These are phyloP conservation scores for Steinernema feltiae DNA, from an alignment of 1,140 invertebrate genomes.

Conservation along the genomic window DNA sequence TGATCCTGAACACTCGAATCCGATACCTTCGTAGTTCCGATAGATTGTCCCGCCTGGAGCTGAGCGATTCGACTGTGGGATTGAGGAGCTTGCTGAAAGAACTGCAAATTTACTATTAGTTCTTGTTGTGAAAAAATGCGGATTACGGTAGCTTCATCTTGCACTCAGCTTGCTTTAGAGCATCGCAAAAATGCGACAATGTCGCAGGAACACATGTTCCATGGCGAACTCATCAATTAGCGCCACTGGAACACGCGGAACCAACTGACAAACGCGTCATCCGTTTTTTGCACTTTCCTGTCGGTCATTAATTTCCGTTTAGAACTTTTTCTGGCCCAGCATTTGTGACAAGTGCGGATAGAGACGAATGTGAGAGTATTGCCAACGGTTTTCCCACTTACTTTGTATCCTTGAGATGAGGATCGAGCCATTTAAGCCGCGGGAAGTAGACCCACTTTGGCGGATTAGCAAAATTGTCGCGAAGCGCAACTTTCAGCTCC, in stretches of 20 bases:
- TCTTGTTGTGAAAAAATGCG: no score
- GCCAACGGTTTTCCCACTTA: background rate
- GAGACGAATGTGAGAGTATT: background rate
- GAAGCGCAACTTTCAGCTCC: conserved; percentile 51
- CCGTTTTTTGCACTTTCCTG: background rate
- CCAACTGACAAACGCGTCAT: no score
- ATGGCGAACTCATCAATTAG: background rate
- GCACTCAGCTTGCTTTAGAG: no score
- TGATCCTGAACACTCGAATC: background rate
- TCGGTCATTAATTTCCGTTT: no score
- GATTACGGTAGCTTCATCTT: no score
- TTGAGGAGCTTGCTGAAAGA: conserved; percentile 3
- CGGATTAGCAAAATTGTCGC: conserved; percentile 31
- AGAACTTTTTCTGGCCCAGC: no score
- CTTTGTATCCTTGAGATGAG: conserved; percentile 51
- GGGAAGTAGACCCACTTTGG: conserved; percentile 57
- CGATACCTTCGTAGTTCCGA: background rate
- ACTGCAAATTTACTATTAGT: background rate
- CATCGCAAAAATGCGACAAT: no score
- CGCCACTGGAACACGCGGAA: background rate
- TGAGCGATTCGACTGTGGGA: background rate
- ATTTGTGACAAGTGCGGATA: no score
- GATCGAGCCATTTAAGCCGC: conserved; percentile 53
- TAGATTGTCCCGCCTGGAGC: background rate
- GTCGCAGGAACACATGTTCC: background rate